Conservation (phyloP, 1,140 invertebrate species). For the Drosophila virilis region DNA sequence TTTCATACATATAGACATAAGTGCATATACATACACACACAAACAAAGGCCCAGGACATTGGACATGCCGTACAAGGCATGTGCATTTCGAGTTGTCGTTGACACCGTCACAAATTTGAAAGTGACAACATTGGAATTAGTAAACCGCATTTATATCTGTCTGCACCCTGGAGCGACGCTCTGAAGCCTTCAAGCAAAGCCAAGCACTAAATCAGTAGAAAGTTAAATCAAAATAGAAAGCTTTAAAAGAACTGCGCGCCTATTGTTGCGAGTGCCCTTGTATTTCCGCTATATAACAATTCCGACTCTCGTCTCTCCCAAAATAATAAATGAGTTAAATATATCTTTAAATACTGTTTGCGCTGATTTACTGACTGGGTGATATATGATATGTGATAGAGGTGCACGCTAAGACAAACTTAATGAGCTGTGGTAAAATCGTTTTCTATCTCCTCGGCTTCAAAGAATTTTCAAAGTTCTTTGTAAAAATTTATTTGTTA, state of each 20-base stretch:
- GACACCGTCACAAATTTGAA: slow-evolving; percentile 2
- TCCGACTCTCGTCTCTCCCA: not conserved
- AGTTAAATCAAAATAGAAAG: not conserved
- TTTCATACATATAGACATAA: not conserved
- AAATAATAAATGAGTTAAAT: too few relatives aligned
- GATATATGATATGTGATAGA: too few relatives aligned
- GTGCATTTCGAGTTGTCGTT: not conserved
- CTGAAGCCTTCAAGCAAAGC: not conserved
- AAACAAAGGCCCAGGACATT: not conserved
- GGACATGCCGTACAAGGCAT: not conserved
- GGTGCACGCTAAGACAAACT: too few relatives aligned
- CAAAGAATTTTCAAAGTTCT: too few relatives aligned
- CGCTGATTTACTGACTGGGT: too few relatives aligned
- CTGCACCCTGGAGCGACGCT: not conserved
- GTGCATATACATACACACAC: not conserved
- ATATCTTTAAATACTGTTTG: too few relatives aligned
- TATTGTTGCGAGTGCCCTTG: not conserved
- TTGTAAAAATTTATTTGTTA: too few relatives aligned
- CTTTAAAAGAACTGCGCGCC: not conserved
- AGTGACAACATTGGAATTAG: not conserved
- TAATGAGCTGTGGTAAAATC: too few relatives aligned
- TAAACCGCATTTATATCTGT: not conserved
- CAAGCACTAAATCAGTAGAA: too few relatives aligned
- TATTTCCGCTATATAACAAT: not conserved
- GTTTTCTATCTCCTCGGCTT: too few relatives aligned